These are phyloP conservation scores for Albula glossodonta DNA, from an alignment of 2,113 vertebrate species.

Conservation along the genomic window DNA sequence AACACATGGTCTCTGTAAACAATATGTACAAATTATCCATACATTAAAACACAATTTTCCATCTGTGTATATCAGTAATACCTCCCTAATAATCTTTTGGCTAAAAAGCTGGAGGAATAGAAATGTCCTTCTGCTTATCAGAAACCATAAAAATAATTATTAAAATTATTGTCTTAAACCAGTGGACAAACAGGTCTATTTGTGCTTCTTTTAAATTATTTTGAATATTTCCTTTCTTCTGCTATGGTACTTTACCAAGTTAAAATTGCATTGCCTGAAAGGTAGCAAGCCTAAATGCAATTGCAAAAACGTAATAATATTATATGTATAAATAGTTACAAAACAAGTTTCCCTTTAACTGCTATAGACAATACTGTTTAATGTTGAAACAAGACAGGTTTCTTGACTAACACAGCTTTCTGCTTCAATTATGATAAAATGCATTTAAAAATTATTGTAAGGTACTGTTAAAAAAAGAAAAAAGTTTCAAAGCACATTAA, in stretches of 20 bases:
- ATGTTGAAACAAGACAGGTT: constrained; percentile 46
- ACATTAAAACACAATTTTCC: constrained; percentile 77
- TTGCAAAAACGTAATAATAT: constrained; percentile 55
- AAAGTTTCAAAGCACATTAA: constrained; percentile 59
- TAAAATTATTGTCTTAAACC: constrained; percentile 73
- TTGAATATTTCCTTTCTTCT: constrained; percentile 61
- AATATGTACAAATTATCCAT: constrained; percentile 80
- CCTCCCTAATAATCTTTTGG: constrained; percentile 75
- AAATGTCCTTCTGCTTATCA: constrained; percentile 74
- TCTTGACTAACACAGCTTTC: constrained; percentile 49
- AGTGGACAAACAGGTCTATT: constrained; percentile 61
- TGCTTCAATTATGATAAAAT: constrained; percentile 55
- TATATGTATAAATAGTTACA: constrained; percentile 74
- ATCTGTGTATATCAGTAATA: constrained; percentile 70
- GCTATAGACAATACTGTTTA: constrained; percentile 65
- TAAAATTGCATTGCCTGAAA: constrained; percentile 69
- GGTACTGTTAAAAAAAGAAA: constrained; percentile 61
- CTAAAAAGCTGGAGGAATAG: constrained; percentile 79
- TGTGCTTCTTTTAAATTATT: constrained; percentile 52
- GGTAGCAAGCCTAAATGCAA: constrained; percentile 61
- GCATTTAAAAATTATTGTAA: constrained; percentile 54
- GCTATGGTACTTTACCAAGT: constrained; percentile 71
- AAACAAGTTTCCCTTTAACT: constrained; percentile 53
- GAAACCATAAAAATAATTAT: constrained; percentile 79
- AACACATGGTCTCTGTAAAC: constrained; percentile 84